A percentile compares a stretch with the other conserved stretches of the same genome.
Conservation (phyloP, 2,113 vertebrate genomes). For the Vanacampus margaritifer region DNA sequence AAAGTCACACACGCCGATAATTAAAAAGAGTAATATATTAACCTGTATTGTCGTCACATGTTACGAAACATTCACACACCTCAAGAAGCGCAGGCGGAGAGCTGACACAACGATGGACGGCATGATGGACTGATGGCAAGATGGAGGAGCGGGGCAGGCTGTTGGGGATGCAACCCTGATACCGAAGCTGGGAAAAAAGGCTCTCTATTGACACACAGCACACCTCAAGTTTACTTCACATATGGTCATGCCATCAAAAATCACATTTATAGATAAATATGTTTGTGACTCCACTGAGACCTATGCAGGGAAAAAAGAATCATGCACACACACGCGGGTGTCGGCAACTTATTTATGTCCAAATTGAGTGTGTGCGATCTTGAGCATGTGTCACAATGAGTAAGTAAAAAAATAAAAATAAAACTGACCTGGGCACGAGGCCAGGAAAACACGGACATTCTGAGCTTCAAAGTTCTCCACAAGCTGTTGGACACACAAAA, state of each 20-base stretch:
- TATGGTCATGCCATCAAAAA: not conserved
- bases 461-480: constrained; percentile 75
- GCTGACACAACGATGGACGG: constrained; percentile 61
- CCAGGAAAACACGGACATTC: constrained; percentile 68
- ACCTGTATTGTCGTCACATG: no score
- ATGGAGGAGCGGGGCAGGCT: constrained; percentile 72
- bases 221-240: not conserved
- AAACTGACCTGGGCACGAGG: constrained; percentile 62
- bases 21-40: no score
- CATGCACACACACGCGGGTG: not conserved
- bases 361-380: not conserved
- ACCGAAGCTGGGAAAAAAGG: constrained; percentile 74
- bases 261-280: not conserved
- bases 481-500: constrained; percentile 63
- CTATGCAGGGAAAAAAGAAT: not conserved
- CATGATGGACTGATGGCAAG: constrained; percentile 78
- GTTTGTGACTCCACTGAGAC: not conserved
- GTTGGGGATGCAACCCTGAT: constrained; percentile 30
- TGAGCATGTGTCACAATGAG: not conserved
- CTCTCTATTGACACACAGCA: constrained; percentile 48
- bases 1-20: no score
- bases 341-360: not conserved
- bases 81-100: constrained; percentile 11
- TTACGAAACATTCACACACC: constrained; percentile 6
- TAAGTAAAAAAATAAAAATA: not conserved